A percentile compares a stretch with the other conserved stretches of the same genome.
phyloP scores from a whole-genome alignment of 2,888 invertebrate species.

The Epiperipatus broadwayi region DNA sequence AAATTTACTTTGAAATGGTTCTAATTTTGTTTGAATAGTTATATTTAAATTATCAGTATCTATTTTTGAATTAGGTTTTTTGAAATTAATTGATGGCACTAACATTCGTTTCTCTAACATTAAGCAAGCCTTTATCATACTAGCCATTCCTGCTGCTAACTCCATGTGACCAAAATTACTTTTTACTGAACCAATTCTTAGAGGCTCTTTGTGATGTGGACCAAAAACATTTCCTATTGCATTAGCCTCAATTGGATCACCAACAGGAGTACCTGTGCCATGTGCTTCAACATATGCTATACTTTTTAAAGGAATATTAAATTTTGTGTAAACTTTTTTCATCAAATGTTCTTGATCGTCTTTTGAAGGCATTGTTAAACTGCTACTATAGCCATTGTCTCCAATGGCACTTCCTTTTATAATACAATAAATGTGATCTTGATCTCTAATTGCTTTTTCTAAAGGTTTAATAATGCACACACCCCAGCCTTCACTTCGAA shows the following conservation, averaged over 20 bases:
- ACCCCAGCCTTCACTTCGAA: constrained; percentile 49
- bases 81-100: constrained; percentile 34
- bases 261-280: constrained; percentile 36
- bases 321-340: constrained; percentile 15
- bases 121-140: constrained; percentile 27
- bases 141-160: no score
- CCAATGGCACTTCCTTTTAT: constrained; percentile 20
- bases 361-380: no score
- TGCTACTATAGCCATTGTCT: constrained; percentile 23
- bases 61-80: constrained; percentile 33
- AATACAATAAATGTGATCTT: constrained; percentile 17
- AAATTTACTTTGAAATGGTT: constrained; percentile 28
- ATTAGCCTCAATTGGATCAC: constrained; percentile 36
- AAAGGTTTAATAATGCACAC: constrained; percentile 21
- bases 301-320: constrained; percentile 28
- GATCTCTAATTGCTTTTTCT: constrained; percentile 12
- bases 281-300: constrained; percentile 37
- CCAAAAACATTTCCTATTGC: constrained; percentile 27
- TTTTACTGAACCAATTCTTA: constrained; percentile 34
- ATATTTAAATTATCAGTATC: no score
- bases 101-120: constrained; percentile 31
- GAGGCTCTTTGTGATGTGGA: constrained; percentile 22
- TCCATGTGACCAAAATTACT: constrained; percentile 38
- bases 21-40: constrained; percentile 30
- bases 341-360: no score